Evolutionary conservation across 2,113 vertebrate species (phyloP).

Genomic region (Rhinolophus ferrumequinum): DNA sequence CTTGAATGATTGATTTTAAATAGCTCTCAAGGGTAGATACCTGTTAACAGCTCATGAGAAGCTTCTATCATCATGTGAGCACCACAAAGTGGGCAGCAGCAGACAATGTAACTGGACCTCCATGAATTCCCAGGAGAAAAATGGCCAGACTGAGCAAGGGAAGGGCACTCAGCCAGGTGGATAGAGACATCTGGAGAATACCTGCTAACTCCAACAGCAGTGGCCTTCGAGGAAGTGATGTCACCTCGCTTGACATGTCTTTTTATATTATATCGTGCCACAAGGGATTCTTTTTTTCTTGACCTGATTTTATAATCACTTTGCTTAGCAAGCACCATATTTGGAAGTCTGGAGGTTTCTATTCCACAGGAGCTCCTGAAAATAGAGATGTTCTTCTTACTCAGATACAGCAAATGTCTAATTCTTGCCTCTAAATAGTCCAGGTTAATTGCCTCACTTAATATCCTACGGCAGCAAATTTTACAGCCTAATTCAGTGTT

Average conservation of each 20-base stretch:
- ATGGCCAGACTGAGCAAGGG: not conserved
- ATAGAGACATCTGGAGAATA: not conserved
- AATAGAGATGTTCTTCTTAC: constrained; percentile 76
- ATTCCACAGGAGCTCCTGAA: constrained; percentile 62
- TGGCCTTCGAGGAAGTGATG: constrained; percentile 3
- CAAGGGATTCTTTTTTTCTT: constrained; percentile 53
- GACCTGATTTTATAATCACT: constrained; percentile 77
- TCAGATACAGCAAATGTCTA: constrained; percentile 71
- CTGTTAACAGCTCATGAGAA: not conserved
- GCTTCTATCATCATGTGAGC: not conserved
- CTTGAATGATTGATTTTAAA: not conserved
- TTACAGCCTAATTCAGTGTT: constrained; percentile 68
- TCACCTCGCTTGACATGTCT: constrained; percentile 1
- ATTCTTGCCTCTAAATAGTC: constrained; percentile 75
- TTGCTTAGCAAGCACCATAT: constrained; percentile 67
- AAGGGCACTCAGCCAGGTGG: not conserved
- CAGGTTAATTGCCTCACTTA: constrained; percentile 74
- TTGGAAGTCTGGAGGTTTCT: constrained; percentile 70
- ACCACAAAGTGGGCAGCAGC: not conserved
- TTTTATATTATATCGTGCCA: constrained; percentile 56
- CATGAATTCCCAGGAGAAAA: not conserved
- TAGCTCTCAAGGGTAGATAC: not conserved
- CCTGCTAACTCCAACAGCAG: not conserved
- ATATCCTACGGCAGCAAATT: constrained; percentile 67
- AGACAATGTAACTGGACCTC: not conserved